Evolutionary conservation across 2,888 invertebrate genomes (phyloP), one percentile per base, ranked within the genome.

Genomic region (Trachelus troglodyta): DNA sequence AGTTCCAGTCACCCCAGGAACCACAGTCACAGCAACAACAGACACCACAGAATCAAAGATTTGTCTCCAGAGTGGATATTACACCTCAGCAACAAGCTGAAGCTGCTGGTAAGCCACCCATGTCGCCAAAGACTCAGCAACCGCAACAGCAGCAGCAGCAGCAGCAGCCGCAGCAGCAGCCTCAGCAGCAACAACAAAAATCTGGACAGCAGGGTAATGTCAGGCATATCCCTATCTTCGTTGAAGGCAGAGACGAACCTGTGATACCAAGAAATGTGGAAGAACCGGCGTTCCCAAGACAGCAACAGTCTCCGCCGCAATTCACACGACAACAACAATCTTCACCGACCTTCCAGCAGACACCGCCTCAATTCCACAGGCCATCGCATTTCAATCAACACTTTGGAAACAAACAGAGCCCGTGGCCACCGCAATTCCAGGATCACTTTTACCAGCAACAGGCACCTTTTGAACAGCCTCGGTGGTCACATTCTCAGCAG

Each of bases 201-300:
- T 84, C 86, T 76, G 84, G 83, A 37, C 88, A 85, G 75, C 88
- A 92, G 82, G 92, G 94, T 73, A 95, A 94, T 85, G 95, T 97
- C 75, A 94, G 97, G 81, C 96, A 96, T 87, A 97, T 97, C 91
- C 97, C 97, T 34, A 97, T 97, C 82, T 96, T 96, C 88, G 96
- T 97, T 0, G 97, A 98, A 91, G 97, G 97, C 11, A 93, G 97
- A 76, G 96, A 96, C 85, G 95, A 96, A 87, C 96, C 97, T 0
- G 94, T 97, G 30, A 93, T 96, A 78, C 95, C 95, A 81, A 95
- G 94, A 88, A 92, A 93, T 80, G 91, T 90, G n/a, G 93, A 92
- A 75, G 92, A 91, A 81, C 82, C 83, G 40, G 78, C 84, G 89
- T 92, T 83, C 83, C 91, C 82, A 88, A 92, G 84, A 89, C 89